Evolutionary conservation across 2,113 vertebrate species (phyloP).

Genomic region (Clarias batrachus): DNA sequence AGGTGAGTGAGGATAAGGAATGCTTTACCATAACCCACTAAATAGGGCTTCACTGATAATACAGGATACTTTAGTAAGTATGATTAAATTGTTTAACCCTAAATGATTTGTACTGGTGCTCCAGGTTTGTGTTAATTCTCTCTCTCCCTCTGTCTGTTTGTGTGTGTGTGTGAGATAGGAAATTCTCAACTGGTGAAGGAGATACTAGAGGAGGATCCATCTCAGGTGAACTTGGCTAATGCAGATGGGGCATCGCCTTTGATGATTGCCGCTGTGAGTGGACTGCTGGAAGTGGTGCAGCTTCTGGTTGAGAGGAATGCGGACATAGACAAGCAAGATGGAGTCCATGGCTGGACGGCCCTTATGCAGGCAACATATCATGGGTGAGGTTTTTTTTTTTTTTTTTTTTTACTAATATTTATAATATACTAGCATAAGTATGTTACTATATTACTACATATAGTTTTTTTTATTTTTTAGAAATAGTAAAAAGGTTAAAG

Average conservation of each 20-base stretch:
- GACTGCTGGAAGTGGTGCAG: conserved; percentile 88
- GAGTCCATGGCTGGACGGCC: conserved; percentile 92
- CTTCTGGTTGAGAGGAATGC: conserved; percentile 88
- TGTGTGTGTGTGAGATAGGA: conserved; percentile 67
- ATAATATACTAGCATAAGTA: background rate
- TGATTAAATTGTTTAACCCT: background rate
- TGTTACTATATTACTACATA: no score
- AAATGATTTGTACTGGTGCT: background rate
- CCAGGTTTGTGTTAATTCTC: background rate
- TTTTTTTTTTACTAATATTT: background rate
- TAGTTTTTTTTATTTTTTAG: no score
- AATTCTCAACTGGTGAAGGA: conserved; percentile 90
- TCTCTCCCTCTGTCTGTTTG: background rate
- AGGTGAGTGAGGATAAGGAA: conserved; percentile 71
- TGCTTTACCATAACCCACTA: background rate
- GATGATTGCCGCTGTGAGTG: conserved; percentile 93
- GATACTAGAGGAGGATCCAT: conserved; percentile 87
- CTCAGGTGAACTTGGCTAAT: conserved; percentile 88
- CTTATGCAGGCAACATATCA: conserved; percentile 98
- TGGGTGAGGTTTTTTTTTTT: conserved; percentile 70
- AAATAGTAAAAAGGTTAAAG: no score
- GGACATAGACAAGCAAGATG: conserved; percentile 88
- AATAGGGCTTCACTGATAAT: background rate
- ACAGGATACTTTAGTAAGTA: background rate
- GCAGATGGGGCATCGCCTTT: conserved; percentile 90